phyloP scores from a whole-genome alignment of 2,888 invertebrate genomes.

The Odontocolon sp. region DNA sequence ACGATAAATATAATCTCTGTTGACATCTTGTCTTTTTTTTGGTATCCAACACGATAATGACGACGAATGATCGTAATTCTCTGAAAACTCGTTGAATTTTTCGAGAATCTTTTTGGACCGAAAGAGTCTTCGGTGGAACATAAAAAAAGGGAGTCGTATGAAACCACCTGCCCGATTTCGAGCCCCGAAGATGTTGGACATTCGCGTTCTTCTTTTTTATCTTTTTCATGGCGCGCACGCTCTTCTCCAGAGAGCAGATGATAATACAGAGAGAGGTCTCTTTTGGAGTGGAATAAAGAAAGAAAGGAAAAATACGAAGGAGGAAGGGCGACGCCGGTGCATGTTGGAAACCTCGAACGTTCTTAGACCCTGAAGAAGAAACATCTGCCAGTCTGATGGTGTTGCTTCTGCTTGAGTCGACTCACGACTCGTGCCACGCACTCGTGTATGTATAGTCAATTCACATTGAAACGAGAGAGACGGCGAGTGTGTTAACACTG shows the following conservation, averaged over 20 bases:
- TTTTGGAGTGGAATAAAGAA: constrained; percentile 5
- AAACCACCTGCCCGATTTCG: constrained; percentile 59
- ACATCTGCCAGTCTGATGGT: constrained; percentile 62
- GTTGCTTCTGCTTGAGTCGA: constrained; percentile 29
- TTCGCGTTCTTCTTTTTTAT: constrained; percentile 48
- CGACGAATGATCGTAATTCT: too few relatives aligned
- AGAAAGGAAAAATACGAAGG: constrained; percentile 30
- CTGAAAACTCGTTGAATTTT: too few relatives aligned
- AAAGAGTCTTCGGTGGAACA: not conserved
- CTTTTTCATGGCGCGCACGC: constrained; percentile 15
- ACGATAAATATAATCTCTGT: too few relatives aligned
- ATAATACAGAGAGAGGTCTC: constrained; percentile 32
- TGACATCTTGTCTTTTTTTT: too few relatives aligned
- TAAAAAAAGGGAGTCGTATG: constrained; percentile 22
- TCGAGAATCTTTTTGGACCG: too few relatives aligned
- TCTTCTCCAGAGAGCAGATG: constrained; percentile 51
- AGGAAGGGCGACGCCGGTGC: constrained; percentile 9
- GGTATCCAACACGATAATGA: not conserved
- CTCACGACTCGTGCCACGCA: constrained; percentile 62
- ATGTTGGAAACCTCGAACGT: constrained; percentile 37
- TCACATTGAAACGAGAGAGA: not conserved
- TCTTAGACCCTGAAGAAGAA: constrained; percentile 53
- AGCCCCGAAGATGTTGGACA: constrained; percentile 33
- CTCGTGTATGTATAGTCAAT: not conserved
- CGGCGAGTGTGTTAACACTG: constrained; percentile 9